Percentiles rank a stretch among this genome's conserved stretches.
Evolutionary conservation across 1,140 invertebrate species (phyloP).

Genomic region (Trachymyrmex septentrionalis): DNA sequence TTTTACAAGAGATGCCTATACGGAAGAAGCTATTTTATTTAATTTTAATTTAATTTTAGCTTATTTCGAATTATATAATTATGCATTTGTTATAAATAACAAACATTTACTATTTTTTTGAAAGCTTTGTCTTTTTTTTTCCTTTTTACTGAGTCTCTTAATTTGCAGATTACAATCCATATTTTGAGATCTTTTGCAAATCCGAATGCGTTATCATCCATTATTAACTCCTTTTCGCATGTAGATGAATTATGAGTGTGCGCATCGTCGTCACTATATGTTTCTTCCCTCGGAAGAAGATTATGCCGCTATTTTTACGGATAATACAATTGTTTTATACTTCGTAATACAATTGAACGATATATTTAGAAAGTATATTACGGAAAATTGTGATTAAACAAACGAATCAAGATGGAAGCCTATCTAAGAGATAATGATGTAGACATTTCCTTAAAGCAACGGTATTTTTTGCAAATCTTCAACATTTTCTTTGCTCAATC

Average conservation of each 20-base stretch:
- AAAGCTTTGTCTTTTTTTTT: neutral
- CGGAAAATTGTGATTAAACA: neutral
- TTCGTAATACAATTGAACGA: constrained; percentile 71
- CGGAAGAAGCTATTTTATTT: neutral
- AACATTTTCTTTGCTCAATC: constrained; percentile 76
- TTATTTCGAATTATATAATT: neutral
- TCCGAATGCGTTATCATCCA: neutral
- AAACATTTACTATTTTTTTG: neutral
- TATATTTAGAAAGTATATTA: constrained; percentile 46
- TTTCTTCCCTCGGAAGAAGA: constrained; percentile 30
- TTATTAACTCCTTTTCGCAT: neutral
- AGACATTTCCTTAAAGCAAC: constrained; percentile 20
- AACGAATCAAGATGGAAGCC: constrained; percentile 45
- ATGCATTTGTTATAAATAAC: neutral
- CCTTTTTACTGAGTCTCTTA: neutral
- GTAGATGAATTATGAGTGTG: constrained; percentile 32
- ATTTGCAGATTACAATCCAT: neutral
- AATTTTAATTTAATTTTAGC: neutral
- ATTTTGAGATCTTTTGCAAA: neutral
- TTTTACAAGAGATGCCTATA: neutral
- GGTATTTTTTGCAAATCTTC: constrained; percentile 71
- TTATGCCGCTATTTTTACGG: constrained; percentile 33
- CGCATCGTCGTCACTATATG: neutral
- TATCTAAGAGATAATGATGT: constrained; percentile 45
- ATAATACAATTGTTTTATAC: constrained; percentile 58